Evolutionary conservation across 2,113 vertebrate species (phyloP).

Genomic region (Rhombomys opimus): DNA sequence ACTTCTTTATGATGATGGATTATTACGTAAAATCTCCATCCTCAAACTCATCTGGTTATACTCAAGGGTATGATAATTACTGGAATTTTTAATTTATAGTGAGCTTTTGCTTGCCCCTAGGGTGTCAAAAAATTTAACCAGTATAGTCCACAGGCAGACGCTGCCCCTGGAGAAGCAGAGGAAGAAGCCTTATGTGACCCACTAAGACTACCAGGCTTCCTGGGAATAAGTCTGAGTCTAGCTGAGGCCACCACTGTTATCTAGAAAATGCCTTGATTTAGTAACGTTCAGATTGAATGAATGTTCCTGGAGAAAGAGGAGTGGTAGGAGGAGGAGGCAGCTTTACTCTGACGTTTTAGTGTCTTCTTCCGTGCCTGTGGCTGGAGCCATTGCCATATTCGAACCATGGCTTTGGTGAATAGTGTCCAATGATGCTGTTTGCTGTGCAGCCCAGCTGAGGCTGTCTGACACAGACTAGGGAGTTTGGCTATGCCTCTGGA

Average conservation of each 20-base stretch:
- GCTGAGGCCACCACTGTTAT: conserved; percentile 26
- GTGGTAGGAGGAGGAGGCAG: neutral
- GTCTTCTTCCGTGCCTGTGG: neutral
- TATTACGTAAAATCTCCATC: conserved; percentile 33
- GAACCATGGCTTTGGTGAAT: neutral
- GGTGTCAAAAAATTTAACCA: conserved; percentile 42
- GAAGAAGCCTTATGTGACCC: neutral
- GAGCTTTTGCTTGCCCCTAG: neutral
- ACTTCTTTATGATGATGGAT: conserved; percentile 55
- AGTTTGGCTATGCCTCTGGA: neutral
- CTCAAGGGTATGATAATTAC: neutral
- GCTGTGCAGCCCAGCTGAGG: neutral
- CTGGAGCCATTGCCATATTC: fast-evolving
- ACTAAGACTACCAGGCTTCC: neutral
- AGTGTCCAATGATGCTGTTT: neutral
- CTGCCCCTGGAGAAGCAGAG: neutral
- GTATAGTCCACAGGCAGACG: neutral
- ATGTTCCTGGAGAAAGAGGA: neutral
- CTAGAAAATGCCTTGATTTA: neutral
- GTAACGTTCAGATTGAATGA: neutral
- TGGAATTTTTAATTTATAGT: conserved; percentile 48
- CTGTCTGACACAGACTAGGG: neutral
- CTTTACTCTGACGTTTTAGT: neutral
- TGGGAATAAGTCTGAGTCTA: neutral
- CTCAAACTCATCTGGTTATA: conserved; percentile 17